These are phyloP conservation scores for Eriocheir sinensis DNA, from an alignment of 1,140 invertebrate species.

Conservation along the genomic window DNA sequence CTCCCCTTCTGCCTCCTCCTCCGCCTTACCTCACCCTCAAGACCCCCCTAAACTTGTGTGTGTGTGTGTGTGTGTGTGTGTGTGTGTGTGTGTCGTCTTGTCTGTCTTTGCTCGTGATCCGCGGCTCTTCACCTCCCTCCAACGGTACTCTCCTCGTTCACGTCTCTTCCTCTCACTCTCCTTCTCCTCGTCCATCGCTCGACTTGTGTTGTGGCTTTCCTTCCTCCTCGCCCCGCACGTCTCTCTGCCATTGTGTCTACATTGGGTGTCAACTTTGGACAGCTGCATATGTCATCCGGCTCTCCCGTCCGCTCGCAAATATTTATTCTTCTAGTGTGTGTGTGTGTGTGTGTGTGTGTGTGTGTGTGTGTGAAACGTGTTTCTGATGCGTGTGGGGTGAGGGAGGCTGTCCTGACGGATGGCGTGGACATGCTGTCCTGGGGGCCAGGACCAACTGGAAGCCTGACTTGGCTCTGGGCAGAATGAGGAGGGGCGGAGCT, in stretches of 20 bases:
- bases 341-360: slow-evolving; percentile 34
- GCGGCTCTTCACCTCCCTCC: neutral
- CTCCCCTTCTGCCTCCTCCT: neutral
- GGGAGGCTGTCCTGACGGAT: neutral
- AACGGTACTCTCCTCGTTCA: neutral
- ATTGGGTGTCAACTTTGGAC: too few species aligned
- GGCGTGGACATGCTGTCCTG: neutral
- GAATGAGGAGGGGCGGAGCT: neutral
- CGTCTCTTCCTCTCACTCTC: slow-evolving; percentile 35
- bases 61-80: slow-evolving; percentile 39
- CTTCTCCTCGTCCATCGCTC: neutral
- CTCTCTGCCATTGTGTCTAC: neutral
- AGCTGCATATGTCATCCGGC: neutral
- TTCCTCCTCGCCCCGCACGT: neutral
- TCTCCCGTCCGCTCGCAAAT: too few species aligned
- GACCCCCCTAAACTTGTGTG: neutral
- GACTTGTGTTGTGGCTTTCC: too few species aligned
- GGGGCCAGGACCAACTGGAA: neutral
- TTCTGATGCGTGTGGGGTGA: neutral
- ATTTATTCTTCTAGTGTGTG: too few species aligned
- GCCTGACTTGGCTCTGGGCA: neutral
- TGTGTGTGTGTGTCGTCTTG: slow-evolving; percentile 41
- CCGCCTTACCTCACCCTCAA: neutral
- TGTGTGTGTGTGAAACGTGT: neutral
- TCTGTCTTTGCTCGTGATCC: neutral